Evolutionary conservation across 1,140 invertebrate genomes (phyloP), one percentile per base, ranked within the genome.

Genomic region (Pogonus chalceus): DNA sequence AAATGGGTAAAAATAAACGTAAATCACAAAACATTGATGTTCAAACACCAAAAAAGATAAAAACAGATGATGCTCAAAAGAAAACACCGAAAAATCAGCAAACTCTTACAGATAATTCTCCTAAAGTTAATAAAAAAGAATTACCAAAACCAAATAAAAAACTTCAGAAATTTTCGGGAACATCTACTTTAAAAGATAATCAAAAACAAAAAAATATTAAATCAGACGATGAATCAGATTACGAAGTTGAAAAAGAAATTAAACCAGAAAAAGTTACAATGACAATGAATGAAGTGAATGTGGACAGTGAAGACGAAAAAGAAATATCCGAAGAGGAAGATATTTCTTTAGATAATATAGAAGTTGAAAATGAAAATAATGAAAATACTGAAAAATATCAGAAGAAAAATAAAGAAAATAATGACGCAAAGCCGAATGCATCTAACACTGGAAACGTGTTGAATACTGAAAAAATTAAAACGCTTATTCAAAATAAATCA

Each of bases 201-300:
- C 21, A 62, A 61, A 53, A 65, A 62, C 47, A 58, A 62, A 39
- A 59, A 62, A 51, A 60, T 52, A 37, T 37, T 60, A 18, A 53
- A 58, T 39, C 53, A 51, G 51, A 53, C 20, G 35, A 12, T 20
- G 51, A 48, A 2, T 35, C 43, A 26, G 56, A 43, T 50, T 35
- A 54, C 22, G 57, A 55, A 43, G 54, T 49, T 20, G 53, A 62
- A 20, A 53, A 61, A 48, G 52, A 56, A 24, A 22, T 55, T 23
- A 50, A 49, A 43, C 12, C 20, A 9, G 49, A 56, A 2, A 51
- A 35, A n/a, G 4, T 14, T n/a, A 51, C 55, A 16, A 52, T 58
- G n/a, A 26, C 51, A 35, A 51, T 52, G 26, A 53, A 61, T 35
- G 60, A 56, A 53, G 9, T 37, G 21, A 14, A 62, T 53, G 31